Conservation (phyloP, 1,140 invertebrate species). For the Phthorimaea operculella region DNA sequence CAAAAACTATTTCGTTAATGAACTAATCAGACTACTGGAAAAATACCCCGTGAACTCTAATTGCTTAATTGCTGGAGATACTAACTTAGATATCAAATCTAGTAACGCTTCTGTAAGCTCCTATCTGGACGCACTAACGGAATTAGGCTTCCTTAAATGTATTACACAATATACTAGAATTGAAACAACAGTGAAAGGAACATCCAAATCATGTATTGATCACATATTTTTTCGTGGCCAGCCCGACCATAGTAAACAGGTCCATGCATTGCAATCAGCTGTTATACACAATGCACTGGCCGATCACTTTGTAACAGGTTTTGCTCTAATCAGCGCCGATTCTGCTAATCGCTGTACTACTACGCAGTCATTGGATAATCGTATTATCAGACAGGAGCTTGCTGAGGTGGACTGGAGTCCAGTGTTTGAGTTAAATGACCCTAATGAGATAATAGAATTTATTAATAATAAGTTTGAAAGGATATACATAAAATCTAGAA, state of each 20-base stretch:
- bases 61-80: constrained; percentile 4
- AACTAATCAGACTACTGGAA: background rate
- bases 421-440: background rate
- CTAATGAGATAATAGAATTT: constrained; percentile 5
- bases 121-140: background rate
- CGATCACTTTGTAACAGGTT: constrained; percentile 7
- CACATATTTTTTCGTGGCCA: constrained; percentile 8
- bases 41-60: too few relatives aligned
- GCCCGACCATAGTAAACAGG: background rate
- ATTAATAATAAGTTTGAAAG: background rate
- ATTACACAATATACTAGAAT: constrained; percentile 7
- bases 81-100: constrained; percentile 1
- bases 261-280: constrained; percentile 5
- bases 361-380: too few relatives aligned
- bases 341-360: too few relatives aligned
- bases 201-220: constrained; percentile 8
- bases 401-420: constrained; percentile 4
- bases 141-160: background rate
- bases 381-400: constrained; percentile 6
- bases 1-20: constrained; percentile 2
- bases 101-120: background rate
- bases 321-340: constrained; percentile 1
- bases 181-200: constrained; percentile 3
- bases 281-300: constrained; percentile 7
- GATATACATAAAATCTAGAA: constrained; percentile 1